Base-by-base conservation (phyloP, 2,113 vertebrate species). In the Turnix velox region DNA sequence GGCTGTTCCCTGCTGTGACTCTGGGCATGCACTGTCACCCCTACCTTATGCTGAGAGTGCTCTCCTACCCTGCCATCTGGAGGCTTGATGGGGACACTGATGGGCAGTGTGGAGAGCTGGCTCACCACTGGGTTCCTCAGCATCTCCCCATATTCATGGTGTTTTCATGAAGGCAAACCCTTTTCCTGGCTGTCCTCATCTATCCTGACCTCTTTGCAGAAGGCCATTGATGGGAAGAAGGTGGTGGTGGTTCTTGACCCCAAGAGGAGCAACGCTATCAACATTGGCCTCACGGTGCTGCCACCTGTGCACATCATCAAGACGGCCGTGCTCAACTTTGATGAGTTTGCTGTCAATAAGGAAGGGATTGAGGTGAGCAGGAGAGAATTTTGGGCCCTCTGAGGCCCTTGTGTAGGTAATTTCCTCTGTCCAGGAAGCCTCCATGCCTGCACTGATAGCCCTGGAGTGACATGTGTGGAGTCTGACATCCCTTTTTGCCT, bases 251-350 rank as follows among this genome's bases (percentile, higher is more conserved):
- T 99, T 81, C 97, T 99, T 87, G 99, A 99, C 89, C 95, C 99
- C 3, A 99, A 99, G 95, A 98, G 99, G 84, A 99, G 99, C 92
- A 99, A 99, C 0, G 98, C 99, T 75, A 99, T 99, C 94, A 99
- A 99, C 97, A 99, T 99, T 18, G 99, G 99, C 9, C 98, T 99
- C 93, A 99, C 99, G 0, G 99, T 99, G 14, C 97, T 99, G 86
- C 99, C 99, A 0, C 98, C 99, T 0, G 76, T 98, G n/a, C 98
- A 99, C 57, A 98, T 99, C 96, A 99, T 99, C 93, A 99, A 99
- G 96, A 98, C 97, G 4, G 99, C 99, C 3, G 98, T 99, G 71
- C 98, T 99, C 90, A 99, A 97, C 96, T 99, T 99, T 3, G 99
- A 99, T 4, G 99, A 99, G 93, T 99, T 98, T 87, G 99, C 99